Evolutionary conservation across 2,888 invertebrate genomes (phyloP), one percentile per base, ranked within the genome.

Genomic region (Orchestes rusci): DNA sequence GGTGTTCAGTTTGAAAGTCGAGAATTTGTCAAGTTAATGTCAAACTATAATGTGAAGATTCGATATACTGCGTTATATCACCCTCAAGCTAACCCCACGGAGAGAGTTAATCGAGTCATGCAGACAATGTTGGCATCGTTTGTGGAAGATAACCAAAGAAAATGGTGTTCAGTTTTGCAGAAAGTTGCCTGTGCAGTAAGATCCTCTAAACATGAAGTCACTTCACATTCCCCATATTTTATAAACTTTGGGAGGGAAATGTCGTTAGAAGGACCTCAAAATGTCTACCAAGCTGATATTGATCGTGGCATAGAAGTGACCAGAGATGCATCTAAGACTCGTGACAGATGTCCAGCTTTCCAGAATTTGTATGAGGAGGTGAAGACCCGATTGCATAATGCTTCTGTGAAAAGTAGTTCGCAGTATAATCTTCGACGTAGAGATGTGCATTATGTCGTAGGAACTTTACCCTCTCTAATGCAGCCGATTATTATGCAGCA

Each of bases 151-250:
- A 43, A 49, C 19, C 53, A 53, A 16, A 32, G 36, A 27, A 29
- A 27, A 31, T 53, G 49, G 51, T 47, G 44, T 29, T 12, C 19
- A 3, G 28, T 44, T 17, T 32, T 52, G 12, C 13, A 33, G 10
- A 17, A 29, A 8, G 7, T 42, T 3, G 29, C 20, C 15, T 42
- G 42, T 23, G 42, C 42, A 4, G 37, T 42, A 8, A 10, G 33
- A 12, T 35, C 31, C 8, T 12, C 16, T 15, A 16, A 8, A 15
- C 34, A 34, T 17, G 34, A 34, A 16, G 31, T 34, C 7, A 34
- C 17, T 5, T 15, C 16, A n/a, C 5, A 10, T 8, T n/a, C 34
- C 16, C 33, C 32, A 19, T 40, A 37, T 19, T 40, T 17, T 35
- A 33, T 40, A 10, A 40, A 40, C 19, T 37, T 38, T 40, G 40